A percentile compares a stretch with the other conserved stretches of the same genome.
phyloP scores from a whole-genome alignment of 2,113 vertebrate genomes.

The Istiophorus platypterus region DNA sequence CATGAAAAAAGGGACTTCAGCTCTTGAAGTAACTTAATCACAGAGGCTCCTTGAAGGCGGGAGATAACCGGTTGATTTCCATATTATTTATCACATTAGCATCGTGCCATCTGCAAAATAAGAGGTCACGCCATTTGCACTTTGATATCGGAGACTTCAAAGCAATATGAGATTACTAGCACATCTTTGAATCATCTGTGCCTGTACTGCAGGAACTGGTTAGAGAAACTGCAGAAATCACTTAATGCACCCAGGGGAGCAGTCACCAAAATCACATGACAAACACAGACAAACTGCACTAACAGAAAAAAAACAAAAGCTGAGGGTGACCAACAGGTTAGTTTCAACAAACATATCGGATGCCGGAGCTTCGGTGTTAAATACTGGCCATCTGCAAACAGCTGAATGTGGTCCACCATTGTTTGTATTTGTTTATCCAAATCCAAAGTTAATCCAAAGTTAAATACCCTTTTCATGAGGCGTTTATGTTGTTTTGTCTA shows the following conservation, averaged over 20 bases:
- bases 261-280: not conserved
- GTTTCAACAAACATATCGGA: not conserved
- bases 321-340: not conserved
- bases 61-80: constrained; percentile 4
- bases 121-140: not conserved
- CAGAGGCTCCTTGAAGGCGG: constrained; percentile 1
- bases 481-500: not conserved
- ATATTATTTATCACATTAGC: not conserved
- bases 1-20: constrained; percentile 11
- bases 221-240: not conserved
- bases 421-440: constrained; percentile 7
- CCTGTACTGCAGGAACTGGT: not conserved
- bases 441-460: not conserved
- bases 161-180: not conserved
- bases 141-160: not conserved
- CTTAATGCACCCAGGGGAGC: not conserved
- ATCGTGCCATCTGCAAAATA: not conserved
- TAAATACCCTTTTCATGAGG: not conserved
- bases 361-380: not conserved
- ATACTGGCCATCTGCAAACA: not conserved
- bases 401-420: not conserved
- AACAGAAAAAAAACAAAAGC: not conserved
- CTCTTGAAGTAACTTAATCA: constrained; percentile 25
- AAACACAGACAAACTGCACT: not conserved
- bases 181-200: not conserved